Base-by-base conservation (phyloP, 2,113 vertebrate genomes). In the Lophius piscatorius region DNA sequence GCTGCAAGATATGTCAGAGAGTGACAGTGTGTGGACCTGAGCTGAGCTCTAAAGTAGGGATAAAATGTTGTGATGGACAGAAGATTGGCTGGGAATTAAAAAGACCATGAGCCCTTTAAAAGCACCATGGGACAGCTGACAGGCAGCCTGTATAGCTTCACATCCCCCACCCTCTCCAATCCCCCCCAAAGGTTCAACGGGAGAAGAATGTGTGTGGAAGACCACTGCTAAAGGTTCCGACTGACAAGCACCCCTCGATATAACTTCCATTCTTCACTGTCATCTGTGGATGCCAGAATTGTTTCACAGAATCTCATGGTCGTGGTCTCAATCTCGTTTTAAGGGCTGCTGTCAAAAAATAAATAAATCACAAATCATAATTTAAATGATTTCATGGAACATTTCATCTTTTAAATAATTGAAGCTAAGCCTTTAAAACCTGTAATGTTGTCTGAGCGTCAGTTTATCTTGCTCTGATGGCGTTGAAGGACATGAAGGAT, bases 31-130 rank as follows among this genome's bases (percentile, higher is more conserved):
- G 76, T 76, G 83, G 85, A 88, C 85, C 75, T 68, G 82, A 87
- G 84, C 84, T 72, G 79, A 65, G 86, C 82, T 84, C 77, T 42
- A 80, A 88, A 91, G 86, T 57, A 81, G 78, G 88, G 85, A 89
- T 87, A 82, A 88, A 83, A 74, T 68, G 56, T 24, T 60, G 64
- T 91, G 89, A 91, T 88, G 82, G 89, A 91, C 89, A 91, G 84
- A 88, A 87, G 87, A 89, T 90, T 89, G 86, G 84, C 81, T 83
- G 75, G 76, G 86, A 91, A 91, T 90, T 87, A 89, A 88, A 89
- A 84, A 83, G 83, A 83, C 83, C 51, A 58, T 44, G 78, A 86
- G 76, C 63, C 77, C 68, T 78, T 79, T 82, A 72, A 62, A 50
- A 85, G 78, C 78, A 77, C 63, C 71, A 47, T 44, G 73, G 79